Evolutionary conservation across 2,888 invertebrate species (phyloP).

Genomic region (Hypomecis punctinalis): DNA sequence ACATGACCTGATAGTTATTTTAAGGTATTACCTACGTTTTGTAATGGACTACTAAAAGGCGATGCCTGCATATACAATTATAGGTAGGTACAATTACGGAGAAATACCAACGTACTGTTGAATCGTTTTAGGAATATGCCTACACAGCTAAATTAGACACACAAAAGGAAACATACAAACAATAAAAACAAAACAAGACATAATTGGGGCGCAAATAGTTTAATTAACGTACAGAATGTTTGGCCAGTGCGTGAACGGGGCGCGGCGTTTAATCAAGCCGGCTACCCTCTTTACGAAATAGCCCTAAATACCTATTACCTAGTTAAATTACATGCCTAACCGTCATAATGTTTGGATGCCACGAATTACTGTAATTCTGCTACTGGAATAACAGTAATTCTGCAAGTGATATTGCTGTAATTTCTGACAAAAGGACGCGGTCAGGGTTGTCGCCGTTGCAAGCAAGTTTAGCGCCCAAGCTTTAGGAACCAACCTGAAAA

Average conservation of each 20-base stretch:
- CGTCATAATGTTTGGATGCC: constrained; percentile 34
- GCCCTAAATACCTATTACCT: constrained; percentile 31
- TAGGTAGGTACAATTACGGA: too few relatives aligned
- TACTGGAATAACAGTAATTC: constrained; percentile 41
- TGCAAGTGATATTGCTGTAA: constrained; percentile 39
- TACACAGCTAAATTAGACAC: too few relatives aligned
- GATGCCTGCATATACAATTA: too few relatives aligned
- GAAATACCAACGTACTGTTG: too few relatives aligned
- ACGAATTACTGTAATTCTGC: constrained; percentile 32
- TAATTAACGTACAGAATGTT: constrained; percentile 14
- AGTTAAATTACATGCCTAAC: constrained; percentile 32
- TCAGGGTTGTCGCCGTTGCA: constrained; percentile 22
- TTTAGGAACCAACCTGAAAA: not conserved
- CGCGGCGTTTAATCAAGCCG: constrained; percentile 29
- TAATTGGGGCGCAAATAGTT: constrained; percentile 2
- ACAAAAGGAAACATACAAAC: not conserved
- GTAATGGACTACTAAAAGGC: too few relatives aligned
- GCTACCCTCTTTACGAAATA: constrained; percentile 32
- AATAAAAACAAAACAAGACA: not conserved
- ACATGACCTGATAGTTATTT: too few relatives aligned
- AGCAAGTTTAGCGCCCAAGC: not conserved
- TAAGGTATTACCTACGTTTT: too few relatives aligned
- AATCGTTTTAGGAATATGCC: too few relatives aligned
- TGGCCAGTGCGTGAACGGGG: constrained; percentile 7
- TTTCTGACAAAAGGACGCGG: constrained; percentile 41